phyloP scores from a whole-genome alignment of 2,797 vertebrate genomes.

The Bucorvus abyssinicus region DNA sequence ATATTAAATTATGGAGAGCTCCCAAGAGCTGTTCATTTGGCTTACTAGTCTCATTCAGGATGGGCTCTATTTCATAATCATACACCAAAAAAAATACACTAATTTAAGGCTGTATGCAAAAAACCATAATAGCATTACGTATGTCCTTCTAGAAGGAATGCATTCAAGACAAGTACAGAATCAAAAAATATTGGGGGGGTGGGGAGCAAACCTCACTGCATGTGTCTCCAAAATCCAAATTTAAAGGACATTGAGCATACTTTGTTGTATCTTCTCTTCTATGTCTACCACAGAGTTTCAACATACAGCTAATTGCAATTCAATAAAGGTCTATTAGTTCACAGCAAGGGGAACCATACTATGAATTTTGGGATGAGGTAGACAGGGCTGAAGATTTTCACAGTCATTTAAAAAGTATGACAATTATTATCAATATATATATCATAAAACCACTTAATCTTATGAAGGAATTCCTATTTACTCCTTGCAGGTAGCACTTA shows the following conservation, averaged over 20 bases:
- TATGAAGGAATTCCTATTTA: background rate
- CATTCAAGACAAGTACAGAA: background rate
- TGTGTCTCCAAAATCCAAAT: background rate
- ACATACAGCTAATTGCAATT: background rate
- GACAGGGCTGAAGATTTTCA: background rate
- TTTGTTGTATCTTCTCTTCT: background rate
- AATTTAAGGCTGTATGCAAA: background rate
- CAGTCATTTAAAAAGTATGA: background rate
- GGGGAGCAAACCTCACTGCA: background rate
- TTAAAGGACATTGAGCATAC: background rate
- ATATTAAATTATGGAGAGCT: background rate
- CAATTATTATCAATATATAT: background rate
- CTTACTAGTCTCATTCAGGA: background rate
- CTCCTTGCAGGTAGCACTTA: background rate
- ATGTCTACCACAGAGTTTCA: rapidly evolving
- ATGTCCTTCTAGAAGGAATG: background rate
- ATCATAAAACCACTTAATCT: background rate
- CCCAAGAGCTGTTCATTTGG: background rate
- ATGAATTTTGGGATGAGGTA: background rate
- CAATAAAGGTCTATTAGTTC: background rate
- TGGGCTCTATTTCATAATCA: background rate
- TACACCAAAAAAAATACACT: background rate
- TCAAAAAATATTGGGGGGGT: background rate
- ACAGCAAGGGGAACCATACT: background rate
- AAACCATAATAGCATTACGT: background rate